Conservation (phyloP, 2,797 vertebrate genomes). For the Gymnoscopelus braueri region DNA sequence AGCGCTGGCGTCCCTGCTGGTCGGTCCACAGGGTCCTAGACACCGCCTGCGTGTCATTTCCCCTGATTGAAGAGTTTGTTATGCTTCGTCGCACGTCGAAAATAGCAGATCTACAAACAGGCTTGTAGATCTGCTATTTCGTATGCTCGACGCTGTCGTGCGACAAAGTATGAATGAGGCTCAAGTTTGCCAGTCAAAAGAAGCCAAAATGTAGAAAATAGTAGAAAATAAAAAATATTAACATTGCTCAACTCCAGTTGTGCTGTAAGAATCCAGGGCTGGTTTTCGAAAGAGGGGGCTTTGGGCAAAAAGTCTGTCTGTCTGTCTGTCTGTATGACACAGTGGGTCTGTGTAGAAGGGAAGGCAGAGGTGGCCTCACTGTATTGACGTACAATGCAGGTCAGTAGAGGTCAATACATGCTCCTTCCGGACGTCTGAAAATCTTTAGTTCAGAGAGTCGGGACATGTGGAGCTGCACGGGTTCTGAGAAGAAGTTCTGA, state of each 20-base stretch:
- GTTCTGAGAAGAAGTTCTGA: no score
- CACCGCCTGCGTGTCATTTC: conserved; percentile 35
- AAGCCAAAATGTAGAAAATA: conserved; percentile 28
- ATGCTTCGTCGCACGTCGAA: conserved; percentile 31
- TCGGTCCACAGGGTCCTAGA: conserved; percentile 20
- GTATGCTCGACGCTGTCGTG: no score
- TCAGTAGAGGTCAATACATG: conserved; percentile 55
- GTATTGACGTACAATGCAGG: conserved; percentile 20
- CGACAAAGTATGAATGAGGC: no score
- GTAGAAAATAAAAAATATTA: conserved; percentile 44
- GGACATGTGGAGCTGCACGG: no score
- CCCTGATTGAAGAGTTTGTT: conserved; percentile 39
- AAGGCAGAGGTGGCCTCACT: conserved; percentile 72
- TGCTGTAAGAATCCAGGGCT: conserved; percentile 70
- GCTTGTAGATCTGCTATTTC: no score
- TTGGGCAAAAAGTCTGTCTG: conserved; percentile 24
- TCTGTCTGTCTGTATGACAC: conserved; percentile 12
- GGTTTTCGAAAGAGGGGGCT: conserved; percentile 53
- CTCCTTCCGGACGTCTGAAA: not conserved
- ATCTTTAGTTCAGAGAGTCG: no score
- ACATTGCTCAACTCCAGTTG: conserved; percentile 59
- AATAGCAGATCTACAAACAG: not conserved
- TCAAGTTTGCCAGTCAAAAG: no score
- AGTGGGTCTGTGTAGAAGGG: conserved; percentile 68
- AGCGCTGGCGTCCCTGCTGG: no score